Conservation (phyloP, 2,888 invertebrate species). For the Trachelus tabidus region DNA sequence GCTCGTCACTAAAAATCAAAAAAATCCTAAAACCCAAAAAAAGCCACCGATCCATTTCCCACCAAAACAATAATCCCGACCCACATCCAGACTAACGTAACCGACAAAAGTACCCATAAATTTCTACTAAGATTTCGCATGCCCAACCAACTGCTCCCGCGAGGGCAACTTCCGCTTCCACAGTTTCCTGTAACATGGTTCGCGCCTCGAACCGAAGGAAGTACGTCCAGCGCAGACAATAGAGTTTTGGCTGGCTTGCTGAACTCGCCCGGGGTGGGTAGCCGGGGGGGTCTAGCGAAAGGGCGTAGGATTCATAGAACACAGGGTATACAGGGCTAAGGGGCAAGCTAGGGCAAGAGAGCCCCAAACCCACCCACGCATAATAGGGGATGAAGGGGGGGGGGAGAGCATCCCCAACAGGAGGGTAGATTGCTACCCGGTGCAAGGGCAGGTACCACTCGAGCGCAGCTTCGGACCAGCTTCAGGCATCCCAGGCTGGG, state of each 20-base stretch:
- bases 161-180: not conserved
- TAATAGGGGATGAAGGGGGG: not conserved
- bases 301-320: not conserved
- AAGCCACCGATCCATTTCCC: too few species aligned
- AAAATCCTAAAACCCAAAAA: not conserved
- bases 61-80: not conserved
- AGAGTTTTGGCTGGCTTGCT: not conserved
- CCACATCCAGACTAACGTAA: not conserved
- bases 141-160: too few species aligned
- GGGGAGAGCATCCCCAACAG: not conserved
- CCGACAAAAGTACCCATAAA: not conserved
- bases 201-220: not conserved
- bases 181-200: not conserved
- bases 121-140: not conserved
- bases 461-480: not conserved
- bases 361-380: not conserved
- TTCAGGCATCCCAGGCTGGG: slow-evolving; percentile 3
- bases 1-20: not conserved
- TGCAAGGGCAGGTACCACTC: not conserved
- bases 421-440: not conserved
- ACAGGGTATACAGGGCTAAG: not conserved
- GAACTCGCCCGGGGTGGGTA: not conserved
- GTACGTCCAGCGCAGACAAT: not conserved
- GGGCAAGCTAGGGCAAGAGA: not conserved
- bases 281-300: too few species aligned